Evolutionary conservation across 2,113 vertebrate species (phyloP), one percentile per base, ranked within the genome.

Genomic region (Clarias magur): DNA sequence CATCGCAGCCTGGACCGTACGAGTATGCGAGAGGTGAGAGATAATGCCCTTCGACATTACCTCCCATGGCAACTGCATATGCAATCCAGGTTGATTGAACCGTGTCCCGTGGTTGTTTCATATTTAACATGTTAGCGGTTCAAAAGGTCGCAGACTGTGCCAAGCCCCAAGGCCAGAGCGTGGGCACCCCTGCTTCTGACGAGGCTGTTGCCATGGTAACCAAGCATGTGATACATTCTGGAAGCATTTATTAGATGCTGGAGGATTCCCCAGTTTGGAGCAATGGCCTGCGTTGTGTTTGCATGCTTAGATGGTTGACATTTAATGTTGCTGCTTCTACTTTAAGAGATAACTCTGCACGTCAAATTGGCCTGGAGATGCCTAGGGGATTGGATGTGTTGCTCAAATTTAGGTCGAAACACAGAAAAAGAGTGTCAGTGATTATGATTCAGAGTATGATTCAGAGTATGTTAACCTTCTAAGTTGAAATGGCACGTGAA

Each of bases 1-100:
- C 94, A 99, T 99, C 1, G 98, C 98, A 0, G 98, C 98, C 8
- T 99, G 98, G 98, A 99, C 98, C 0, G 98, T 99, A 2, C 96
- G 98, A 3, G 98, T 99, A 88, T 99, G 98, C 0, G 98, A 99
- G 94, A 98, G 98, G 98, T 99, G 91, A 93, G 95, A 70, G 59
- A 12, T 79, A 80, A 87, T 88, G 67, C 68, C 59, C 34, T 23
- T 27, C 48, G 13, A 85, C 73, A 56, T 79, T 34, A 54, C 25
- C 67, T 82, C 68, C 63, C 9, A 30, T 48, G 8, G 67, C 56
- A 48, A 5, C n/a, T 16, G 19, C 76, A 34, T 72, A 81, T 60
- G 25, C 78, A 34, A 12, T 65, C 59, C 56, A 75, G 25, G 54
- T 54, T 54, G 80, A 62, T 87, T 48, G 48, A 48, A 48, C 48